Percentiles rank a stretch among this genome's conserved stretches.
These are phyloP conservation scores for Hirudinaria manillensis DNA, from an alignment of 2,888 invertebrate genomes.

Conservation along the genomic window DNA sequence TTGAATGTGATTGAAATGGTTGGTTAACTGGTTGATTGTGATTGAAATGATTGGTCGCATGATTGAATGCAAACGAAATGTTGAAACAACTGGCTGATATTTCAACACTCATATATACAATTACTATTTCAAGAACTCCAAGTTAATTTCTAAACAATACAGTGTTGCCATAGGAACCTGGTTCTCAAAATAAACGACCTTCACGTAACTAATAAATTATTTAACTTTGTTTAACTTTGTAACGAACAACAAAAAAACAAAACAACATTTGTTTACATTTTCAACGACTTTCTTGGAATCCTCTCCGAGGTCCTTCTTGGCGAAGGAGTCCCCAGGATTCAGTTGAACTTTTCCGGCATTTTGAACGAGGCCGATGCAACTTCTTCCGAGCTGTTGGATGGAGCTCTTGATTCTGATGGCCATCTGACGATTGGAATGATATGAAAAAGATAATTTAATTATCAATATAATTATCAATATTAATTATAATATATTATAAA, in stretches of 20 bases:
- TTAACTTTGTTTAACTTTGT: too few relatives aligned
- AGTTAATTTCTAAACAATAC: too few relatives aligned
- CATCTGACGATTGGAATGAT: slow-evolving; percentile 23
- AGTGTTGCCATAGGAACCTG: too few relatives aligned
- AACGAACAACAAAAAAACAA: neutral
- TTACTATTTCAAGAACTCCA: too few relatives aligned
- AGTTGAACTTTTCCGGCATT: slow-evolving; percentile 52
- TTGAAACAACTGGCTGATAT: too few relatives aligned
- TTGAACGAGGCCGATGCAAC: slow-evolving; percentile 65
- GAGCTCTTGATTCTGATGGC: slow-evolving; percentile 57
- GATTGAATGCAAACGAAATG: too few relatives aligned
- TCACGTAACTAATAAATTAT: too few relatives aligned
- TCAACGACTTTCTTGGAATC: slow-evolving; percentile 77
- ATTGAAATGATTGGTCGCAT: slow-evolving; percentile 1
- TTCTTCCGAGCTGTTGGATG: slow-evolving; percentile 79
- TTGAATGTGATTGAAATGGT: slow-evolving; percentile 44
- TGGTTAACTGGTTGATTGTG: slow-evolving; percentile 59
- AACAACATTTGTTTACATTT: slow-evolving; percentile 61
- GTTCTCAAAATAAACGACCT: too few relatives aligned
- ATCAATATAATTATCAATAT: neutral
- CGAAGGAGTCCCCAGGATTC: slow-evolving; percentile 57
- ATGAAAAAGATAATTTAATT: neutral
- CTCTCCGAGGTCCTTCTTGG: slow-evolving; percentile 73
- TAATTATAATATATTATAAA: neutral
- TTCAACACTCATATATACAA: too few relatives aligned